Evolutionary conservation across 1,140 invertebrate genomes (phyloP).

Genomic region (Drosophila sproati): DNA sequence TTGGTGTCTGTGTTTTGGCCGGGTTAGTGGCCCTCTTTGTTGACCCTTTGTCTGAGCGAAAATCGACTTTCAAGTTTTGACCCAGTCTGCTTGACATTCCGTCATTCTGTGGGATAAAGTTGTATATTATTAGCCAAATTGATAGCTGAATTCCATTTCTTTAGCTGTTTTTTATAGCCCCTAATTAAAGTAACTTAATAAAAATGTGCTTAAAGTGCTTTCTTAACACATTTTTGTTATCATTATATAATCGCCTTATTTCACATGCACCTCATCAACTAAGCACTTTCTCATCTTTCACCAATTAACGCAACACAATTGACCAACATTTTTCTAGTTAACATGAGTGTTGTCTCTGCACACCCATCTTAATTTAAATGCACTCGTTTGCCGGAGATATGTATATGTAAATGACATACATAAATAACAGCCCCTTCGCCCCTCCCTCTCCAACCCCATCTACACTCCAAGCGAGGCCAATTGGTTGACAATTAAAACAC

Average conservation of each 20-base stretch:
- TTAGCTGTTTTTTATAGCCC: conserved; percentile 42
- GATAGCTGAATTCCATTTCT: conserved; percentile 20
- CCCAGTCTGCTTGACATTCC: conserved; percentile 15
- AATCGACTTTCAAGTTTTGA: conserved; percentile 25
- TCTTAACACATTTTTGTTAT: conserved; percentile 18
- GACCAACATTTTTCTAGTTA: conserved; percentile 17
- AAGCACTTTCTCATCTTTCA: conserved; percentile 51
- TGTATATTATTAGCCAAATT: conserved; percentile 15
- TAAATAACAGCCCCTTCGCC: conserved; percentile 3
- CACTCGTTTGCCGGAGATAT: conserved; percentile 4
- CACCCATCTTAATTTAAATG: conserved; percentile 41
- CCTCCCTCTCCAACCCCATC: neutral
- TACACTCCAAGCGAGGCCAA: conserved; percentile 7
- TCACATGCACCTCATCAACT: conserved; percentile 49
- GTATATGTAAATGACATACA: conserved; percentile 64
- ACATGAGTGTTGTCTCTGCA: conserved; percentile 6
- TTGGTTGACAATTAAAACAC: conserved; percentile 54
- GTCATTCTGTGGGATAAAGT: neutral
- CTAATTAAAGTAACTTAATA: conserved; percentile 61
- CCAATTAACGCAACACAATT: conserved; percentile 20
- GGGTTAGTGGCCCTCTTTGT: neutral
- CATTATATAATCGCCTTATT: conserved; percentile 53
- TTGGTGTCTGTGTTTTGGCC: conserved; percentile 12
- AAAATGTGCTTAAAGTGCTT: conserved; percentile 36
- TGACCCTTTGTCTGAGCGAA: conserved; percentile 20